Evolutionary conservation across 2,113 vertebrate genomes (phyloP).

Genomic region (Alligator mississippiensis): DNA sequence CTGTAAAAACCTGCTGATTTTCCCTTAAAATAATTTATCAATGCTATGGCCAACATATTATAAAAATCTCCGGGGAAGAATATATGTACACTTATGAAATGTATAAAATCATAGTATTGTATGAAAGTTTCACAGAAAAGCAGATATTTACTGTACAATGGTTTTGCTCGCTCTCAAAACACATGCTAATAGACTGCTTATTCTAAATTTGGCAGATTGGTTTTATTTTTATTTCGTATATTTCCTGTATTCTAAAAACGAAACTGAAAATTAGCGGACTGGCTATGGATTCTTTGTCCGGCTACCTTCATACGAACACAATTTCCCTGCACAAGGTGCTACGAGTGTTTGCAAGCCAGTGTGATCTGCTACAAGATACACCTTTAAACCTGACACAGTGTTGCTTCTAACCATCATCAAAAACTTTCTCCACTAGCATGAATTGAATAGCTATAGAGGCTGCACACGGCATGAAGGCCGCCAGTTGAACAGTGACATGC

Average conservation of each 20-base stretch:
- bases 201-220: conserved; percentile 28
- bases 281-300: conserved; percentile 9
- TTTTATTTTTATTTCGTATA: conserved; percentile 59
- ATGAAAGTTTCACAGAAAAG: conserved; percentile 38
- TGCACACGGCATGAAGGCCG: neutral
- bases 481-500: neutral
- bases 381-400: neutral
- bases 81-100: neutral
- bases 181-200: conserved; percentile 52
- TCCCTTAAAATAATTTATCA: conserved; percentile 18
- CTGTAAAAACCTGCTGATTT: neutral
- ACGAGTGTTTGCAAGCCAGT: neutral
- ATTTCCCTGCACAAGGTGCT: neutral
- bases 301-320: neutral
- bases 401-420: neutral
- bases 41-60: conserved; percentile 40
- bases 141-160: conserved; percentile 27
- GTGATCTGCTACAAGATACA: neutral
- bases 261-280: conserved; percentile 49
- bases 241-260: conserved; percentile 65
- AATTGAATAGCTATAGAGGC: neutral
- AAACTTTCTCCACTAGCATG: neutral
- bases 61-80: conserved; percentile 39
- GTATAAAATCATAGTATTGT: neutral
- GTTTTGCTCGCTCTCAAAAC: conserved; percentile 47